Conservation (phyloP, 2,888 invertebrate species). For the Temnothorax rugatulus region DNA sequence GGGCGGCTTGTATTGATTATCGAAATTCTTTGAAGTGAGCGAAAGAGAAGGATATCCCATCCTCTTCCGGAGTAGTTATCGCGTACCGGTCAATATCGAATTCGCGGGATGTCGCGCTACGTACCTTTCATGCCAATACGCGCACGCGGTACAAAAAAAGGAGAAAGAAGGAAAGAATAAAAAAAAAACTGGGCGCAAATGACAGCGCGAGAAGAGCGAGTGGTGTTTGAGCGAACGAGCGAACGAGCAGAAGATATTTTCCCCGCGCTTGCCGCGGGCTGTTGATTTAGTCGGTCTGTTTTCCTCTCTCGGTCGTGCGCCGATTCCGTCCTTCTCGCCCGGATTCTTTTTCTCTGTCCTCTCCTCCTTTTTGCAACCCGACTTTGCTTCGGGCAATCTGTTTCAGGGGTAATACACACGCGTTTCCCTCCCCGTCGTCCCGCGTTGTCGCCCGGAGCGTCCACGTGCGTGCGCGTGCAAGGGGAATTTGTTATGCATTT, state of each 20-base stretch:
- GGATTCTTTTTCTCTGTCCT: slow-evolving; percentile 32
- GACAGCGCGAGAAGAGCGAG: slow-evolving; percentile 47
- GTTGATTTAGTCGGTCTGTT: slow-evolving; percentile 58
- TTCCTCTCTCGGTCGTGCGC: slow-evolving; percentile 22
- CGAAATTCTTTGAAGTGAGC: slow-evolving; percentile 15
- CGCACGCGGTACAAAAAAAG: slow-evolving; percentile 11
- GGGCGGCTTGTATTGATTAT: slow-evolving; percentile 25
- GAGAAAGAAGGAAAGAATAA: too few species aligned
- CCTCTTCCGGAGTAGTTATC: slow-evolving; percentile 16
- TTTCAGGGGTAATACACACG: slow-evolving; percentile 53
- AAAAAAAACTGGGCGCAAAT: slow-evolving; percentile 35
- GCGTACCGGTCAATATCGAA: slow-evolving; percentile 41
- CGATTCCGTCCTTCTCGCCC: slow-evolving; percentile 30
- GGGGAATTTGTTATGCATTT: slow-evolving; percentile 55
- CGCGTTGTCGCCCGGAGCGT: slow-evolving; percentile 25
- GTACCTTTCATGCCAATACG: slow-evolving; percentile 52
- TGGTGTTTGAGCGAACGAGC: slow-evolving; percentile 20
- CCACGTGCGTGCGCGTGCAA: slow-evolving; percentile 42
- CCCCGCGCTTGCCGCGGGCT: slow-evolving; percentile 55
- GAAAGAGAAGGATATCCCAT: not conserved
- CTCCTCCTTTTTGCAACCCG: slow-evolving; percentile 27
- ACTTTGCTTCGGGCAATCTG: slow-evolving; percentile 25
- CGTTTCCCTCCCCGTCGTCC: not conserved
- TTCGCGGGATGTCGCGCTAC: slow-evolving; percentile 22
- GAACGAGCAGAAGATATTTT: slow-evolving; percentile 48